phyloP scores from a whole-genome alignment of 2,113 vertebrate genomes.

The Garra rufa region DNA sequence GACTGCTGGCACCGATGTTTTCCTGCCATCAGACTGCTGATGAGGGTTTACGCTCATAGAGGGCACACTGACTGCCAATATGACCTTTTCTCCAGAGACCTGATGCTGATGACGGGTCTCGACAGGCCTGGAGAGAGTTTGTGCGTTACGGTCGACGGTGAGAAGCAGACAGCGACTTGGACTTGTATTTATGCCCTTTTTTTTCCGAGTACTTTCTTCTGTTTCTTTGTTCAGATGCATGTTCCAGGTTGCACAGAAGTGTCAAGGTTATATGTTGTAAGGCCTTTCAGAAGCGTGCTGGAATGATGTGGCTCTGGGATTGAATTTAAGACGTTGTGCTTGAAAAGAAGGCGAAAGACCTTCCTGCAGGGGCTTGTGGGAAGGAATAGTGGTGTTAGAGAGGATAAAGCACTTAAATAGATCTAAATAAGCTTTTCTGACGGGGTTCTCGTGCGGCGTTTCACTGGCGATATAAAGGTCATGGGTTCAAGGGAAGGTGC shows the following conservation, averaged over 20 bases:
- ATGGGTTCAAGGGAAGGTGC: neutral
- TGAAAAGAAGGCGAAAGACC: neutral
- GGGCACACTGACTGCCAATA: slow-evolving; percentile 24
- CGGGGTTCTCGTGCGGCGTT: neutral
- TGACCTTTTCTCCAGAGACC: slow-evolving; percentile 45
- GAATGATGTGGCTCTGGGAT: neutral
- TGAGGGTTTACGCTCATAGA: slow-evolving; percentile 17
- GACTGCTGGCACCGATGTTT: slow-evolving; percentile 15
- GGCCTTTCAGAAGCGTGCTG: neutral
- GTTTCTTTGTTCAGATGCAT: neutral
- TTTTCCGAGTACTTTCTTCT: neutral
- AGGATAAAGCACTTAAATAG: slow-evolving; percentile 12
- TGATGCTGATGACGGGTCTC: slow-evolving; percentile 13
- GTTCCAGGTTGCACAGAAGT: neutral
- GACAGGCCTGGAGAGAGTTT: neutral
- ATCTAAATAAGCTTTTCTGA: neutral
- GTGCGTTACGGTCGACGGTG: neutral
- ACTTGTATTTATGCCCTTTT: slow-evolving; percentile 31
- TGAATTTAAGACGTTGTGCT: neutral
- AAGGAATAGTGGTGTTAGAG: neutral
- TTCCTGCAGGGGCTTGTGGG: neutral
- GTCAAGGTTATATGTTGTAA: neutral
- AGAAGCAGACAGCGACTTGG: too few relatives aligned
- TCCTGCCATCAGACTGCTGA: slow-evolving; percentile 25
- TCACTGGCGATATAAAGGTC: neutral